Evolutionary conservation across 2,113 vertebrate genomes (phyloP).

Genomic region (Lucifuga dentata): DNA sequence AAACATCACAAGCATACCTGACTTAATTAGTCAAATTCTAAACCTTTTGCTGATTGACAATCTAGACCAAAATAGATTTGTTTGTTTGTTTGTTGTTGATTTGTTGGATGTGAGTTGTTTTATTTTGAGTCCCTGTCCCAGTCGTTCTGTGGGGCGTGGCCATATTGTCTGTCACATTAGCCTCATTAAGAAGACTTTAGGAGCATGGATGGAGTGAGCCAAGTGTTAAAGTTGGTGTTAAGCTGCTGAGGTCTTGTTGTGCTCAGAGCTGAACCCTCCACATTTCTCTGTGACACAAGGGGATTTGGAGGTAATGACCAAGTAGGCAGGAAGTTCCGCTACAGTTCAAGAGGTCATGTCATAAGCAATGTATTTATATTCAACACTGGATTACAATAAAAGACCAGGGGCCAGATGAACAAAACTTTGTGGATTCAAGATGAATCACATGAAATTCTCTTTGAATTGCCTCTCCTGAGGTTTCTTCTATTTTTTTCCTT

Average conservation of each 20-base stretch:
- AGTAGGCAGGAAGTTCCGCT: constrained; percentile 30
- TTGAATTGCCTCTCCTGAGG: too few species aligned
- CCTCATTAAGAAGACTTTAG: constrained; percentile 48
- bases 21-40: too few species aligned
- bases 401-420: constrained; percentile 20
- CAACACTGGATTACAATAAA: constrained; percentile 21
- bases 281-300: constrained; percentile 33
- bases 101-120: constrained; percentile 35
- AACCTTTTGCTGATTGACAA: constrained; percentile 1
- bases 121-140: constrained; percentile 49
- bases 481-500: too few species aligned
- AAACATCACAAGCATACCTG: too few species aligned
- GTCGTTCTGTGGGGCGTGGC: constrained; percentile 14
- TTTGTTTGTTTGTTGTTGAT: too few species aligned
- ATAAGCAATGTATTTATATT: constrained; percentile 19
- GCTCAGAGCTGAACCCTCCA: constrained; percentile 45
- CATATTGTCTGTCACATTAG: constrained; percentile 54
- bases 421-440: neutral
- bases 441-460: too few species aligned
- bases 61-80: constrained; percentile 9
- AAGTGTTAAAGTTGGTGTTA: constrained; percentile 64
- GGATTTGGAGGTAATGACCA: constrained; percentile 38
- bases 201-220: constrained; percentile 57
- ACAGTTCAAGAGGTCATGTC: constrained; percentile 46
- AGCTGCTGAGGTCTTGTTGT: constrained; percentile 54